A percentile compares a stretch with the other conserved stretches of the same genome.
phyloP scores from a whole-genome alignment of 2,888 invertebrate genomes.

The Nasonia oneida region DNA sequence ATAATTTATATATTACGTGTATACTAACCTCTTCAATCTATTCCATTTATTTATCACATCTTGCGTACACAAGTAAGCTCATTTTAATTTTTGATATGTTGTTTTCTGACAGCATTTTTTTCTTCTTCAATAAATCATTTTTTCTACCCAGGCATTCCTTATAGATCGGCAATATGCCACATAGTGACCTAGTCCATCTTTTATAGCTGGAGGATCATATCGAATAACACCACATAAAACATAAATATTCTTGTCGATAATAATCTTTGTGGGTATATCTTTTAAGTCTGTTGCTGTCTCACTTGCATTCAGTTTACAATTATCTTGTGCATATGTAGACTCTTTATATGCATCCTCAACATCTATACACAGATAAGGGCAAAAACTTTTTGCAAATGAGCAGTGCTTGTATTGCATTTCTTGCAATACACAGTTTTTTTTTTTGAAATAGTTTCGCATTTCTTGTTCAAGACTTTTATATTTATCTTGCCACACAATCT shows the following conservation, averaged over 20 bases:
- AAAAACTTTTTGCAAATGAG: background rate
- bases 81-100: too few relatives aligned
- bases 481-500: too few relatives aligned
- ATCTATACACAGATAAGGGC: background rate
- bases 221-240: background rate
- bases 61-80: too few relatives aligned
- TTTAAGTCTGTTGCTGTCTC: background rate
- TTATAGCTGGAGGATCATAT: background rate
- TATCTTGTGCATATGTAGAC: background rate
- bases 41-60: too few relatives aligned
- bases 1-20: too few relatives aligned
- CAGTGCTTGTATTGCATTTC: too few relatives aligned
- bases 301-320: background rate
- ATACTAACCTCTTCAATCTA: too few relatives aligned
- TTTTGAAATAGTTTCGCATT: too few relatives aligned
- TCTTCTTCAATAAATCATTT: background rate
- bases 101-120: background rate
- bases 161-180: background rate
- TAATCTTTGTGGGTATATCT: background rate
- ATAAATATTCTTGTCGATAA: background rate
- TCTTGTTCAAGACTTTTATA: too few relatives aligned
- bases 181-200: background rate
- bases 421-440: too few relatives aligned
- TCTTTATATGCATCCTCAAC: background rate
- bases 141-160: background rate